Conservation (phyloP, 2,113 vertebrate species). For the Meriones unguiculatus region DNA sequence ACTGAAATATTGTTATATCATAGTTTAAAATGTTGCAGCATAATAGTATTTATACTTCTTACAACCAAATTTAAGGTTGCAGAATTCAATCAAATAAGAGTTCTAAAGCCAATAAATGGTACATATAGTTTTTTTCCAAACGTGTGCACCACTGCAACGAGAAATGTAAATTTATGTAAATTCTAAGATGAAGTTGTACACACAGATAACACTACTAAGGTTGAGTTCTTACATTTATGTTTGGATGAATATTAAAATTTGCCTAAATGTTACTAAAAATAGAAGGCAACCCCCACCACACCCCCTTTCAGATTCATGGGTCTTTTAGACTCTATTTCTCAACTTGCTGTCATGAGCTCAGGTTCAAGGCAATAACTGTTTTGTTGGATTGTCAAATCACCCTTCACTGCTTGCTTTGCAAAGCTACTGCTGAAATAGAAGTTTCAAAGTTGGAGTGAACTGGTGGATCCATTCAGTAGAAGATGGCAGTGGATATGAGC, state of each 20-base stretch:
- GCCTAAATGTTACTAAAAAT: slow-evolving; percentile 26
- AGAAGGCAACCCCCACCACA: neutral
- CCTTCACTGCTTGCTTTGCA: neutral
- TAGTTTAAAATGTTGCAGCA: neutral
- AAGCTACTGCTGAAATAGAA: neutral
- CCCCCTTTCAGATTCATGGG: neutral
- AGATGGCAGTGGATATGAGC: neutral
- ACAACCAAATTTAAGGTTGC: slow-evolving; percentile 8
- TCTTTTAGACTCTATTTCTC: neutral
- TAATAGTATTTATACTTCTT: neutral
- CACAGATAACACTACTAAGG: neutral
- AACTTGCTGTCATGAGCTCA: neutral
- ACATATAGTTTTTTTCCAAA: neutral
- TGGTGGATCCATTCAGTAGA: neutral
- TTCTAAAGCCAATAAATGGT: neutral
- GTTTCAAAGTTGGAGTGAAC: neutral
- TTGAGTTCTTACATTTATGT: neutral
- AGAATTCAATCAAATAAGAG: neutral
- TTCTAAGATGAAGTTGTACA: neutral
- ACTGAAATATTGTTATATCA: neutral
- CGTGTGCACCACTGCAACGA: neutral
- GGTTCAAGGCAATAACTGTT: neutral
- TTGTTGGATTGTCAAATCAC: neutral
- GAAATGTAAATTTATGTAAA: slow-evolving; percentile 12
- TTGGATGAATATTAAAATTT: slow-evolving; percentile 17